These are phyloP conservation scores for Amblyopsis hoosieri DNA, from an alignment of 2,797 vertebrate species.

Conservation along the genomic window DNA sequence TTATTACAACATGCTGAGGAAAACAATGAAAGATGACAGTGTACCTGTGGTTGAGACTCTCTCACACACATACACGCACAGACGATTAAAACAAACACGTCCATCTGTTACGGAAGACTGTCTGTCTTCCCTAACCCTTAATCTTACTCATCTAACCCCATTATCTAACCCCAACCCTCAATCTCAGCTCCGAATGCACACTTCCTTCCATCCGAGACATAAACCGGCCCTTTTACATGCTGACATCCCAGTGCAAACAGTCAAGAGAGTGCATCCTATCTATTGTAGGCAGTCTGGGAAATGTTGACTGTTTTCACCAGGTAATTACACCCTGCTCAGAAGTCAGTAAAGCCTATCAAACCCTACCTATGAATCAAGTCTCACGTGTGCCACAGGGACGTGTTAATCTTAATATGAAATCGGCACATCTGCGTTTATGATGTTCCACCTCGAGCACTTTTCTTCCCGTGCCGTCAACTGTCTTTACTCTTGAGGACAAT, in stretches of 20 bases:
- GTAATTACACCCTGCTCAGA: constrained; percentile 63
- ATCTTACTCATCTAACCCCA: background rate
- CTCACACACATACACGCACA: constrained; percentile 21
- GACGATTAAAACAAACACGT: constrained; percentile 14
- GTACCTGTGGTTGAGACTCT: constrained; percentile 47
- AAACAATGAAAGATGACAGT: constrained; percentile 44
- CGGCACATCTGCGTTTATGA: constrained; percentile 31
- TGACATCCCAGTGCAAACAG: background rate
- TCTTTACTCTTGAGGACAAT: constrained; percentile 33
- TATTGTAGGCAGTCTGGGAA: constrained; percentile 63
- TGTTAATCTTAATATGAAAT: background rate
- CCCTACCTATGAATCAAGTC: constrained; percentile 53
- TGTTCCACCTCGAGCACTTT: constrained; percentile 20
- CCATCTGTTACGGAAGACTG: background rate
- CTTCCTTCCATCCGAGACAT: constrained; percentile 13
- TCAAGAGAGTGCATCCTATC: constrained; percentile 3
- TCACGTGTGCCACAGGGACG: background rate
- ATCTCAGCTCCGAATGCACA: constrained; percentile 3
- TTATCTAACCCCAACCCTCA: constrained; percentile 6
- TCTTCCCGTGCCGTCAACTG: constrained; percentile 29
- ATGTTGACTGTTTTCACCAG: constrained; percentile 60
- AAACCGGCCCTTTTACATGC: constrained; percentile 1
- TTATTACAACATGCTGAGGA: constrained; percentile 49
- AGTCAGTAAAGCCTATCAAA: constrained; percentile 38
- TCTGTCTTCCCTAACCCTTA: constrained; percentile 13